Conservation (phyloP, 2,797 vertebrate species). For the Bovichtus variegatus region DNA sequence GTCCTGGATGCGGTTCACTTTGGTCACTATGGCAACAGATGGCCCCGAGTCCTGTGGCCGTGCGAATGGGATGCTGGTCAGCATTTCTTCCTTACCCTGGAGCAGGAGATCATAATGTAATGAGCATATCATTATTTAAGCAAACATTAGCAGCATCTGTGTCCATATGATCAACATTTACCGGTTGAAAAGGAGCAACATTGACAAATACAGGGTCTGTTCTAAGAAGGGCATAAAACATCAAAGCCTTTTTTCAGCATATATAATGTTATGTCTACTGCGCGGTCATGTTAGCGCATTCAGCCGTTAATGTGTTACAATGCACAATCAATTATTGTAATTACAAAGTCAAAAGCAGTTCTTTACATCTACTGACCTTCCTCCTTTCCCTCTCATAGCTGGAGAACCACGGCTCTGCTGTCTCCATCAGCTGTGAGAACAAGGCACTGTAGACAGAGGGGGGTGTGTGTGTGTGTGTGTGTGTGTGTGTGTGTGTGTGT, state of each 20-base stretch:
- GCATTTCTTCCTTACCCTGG: conserved; percentile 95
- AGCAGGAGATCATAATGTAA: conserved; percentile 27
- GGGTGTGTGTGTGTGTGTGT: not conserved
- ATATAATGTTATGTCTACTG: not conserved
- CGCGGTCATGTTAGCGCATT: not conserved
- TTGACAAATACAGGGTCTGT: not conserved
- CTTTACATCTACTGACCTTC: conserved; percentile 86
- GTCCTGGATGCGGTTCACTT: conserved; percentile 99
- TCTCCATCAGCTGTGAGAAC: conserved; percentile 98
- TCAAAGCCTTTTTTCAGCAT: too few species aligned
- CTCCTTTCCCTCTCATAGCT: conserved; percentile 95
- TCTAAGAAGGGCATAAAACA: not conserved
- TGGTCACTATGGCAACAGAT: conserved; percentile 97
- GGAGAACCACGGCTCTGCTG: conserved; percentile 98
- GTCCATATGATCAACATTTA: not conserved
- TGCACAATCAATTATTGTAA: not conserved
- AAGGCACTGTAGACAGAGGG: conserved; percentile 86
- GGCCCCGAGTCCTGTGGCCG: conserved; percentile 96
- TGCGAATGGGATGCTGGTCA: conserved; percentile 95
- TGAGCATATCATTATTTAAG: conserved; percentile 6
- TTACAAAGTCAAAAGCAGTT: conserved; percentile 1
- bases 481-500: not conserved
- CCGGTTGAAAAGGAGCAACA: not conserved
- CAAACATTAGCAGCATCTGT: conserved; percentile 1
- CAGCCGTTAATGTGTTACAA: not conserved